Evolutionary conservation across 2,888 invertebrate species (phyloP).

Genomic region (Lepidonotus clava): DNA sequence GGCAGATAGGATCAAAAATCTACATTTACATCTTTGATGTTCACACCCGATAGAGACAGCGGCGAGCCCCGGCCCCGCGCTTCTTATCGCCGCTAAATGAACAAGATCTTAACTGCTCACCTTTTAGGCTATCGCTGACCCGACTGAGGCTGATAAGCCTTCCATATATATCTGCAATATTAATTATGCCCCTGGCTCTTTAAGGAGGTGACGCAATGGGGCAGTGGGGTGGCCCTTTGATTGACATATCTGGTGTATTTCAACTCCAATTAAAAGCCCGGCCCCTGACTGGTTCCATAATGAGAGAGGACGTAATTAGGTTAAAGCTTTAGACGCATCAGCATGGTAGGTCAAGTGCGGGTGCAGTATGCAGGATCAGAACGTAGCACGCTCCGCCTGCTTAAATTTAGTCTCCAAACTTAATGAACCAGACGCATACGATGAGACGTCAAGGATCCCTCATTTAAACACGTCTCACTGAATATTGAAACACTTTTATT

Average conservation of each 20-base stretch:
- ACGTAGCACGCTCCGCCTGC: too few species aligned
- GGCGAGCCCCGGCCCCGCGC: neutral
- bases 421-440: too few species aligned
- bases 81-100: conserved; percentile 27
- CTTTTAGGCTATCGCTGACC: neutral
- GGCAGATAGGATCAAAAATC: neutral
- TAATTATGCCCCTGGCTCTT: neutral
- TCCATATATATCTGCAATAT: neutral
- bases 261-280: conserved; percentile 2
- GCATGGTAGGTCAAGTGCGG: too few species aligned
- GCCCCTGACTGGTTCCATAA: neutral
- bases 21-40: conserved; percentile 29
- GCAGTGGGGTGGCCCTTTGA: neutral
- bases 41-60: conserved; percentile 33
- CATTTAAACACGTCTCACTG: too few species aligned
- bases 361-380: too few species aligned
- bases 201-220: neutral
- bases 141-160: neutral
- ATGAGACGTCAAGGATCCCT: too few species aligned
- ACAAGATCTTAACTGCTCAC: conserved; percentile 29
- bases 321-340: neutral
- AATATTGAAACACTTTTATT: too few species aligned
- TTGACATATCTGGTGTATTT: neutral
- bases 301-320: neutral
- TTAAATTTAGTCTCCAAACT: too few species aligned